phyloP scores from a whole-genome alignment of 2,888 invertebrate species.

The Fissipunctia ypsillon region DNA sequence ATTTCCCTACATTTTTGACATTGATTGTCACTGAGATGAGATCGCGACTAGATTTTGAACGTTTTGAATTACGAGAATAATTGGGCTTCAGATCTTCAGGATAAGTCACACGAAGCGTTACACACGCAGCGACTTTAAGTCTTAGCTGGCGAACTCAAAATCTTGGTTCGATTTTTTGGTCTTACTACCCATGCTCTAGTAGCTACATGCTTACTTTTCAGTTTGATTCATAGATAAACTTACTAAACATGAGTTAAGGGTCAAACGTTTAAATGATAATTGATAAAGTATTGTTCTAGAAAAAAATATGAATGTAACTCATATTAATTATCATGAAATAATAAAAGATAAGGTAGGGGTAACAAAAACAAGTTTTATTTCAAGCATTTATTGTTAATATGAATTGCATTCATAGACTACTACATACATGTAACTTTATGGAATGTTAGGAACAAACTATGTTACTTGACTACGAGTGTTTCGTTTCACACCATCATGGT shows the following conservation, averaged over 20 bases:
- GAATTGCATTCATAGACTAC: conserved; percentile 88
- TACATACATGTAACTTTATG: conserved; percentile 61
- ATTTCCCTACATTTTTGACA: too few species aligned
- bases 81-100: too few species aligned
- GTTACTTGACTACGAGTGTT: conserved; percentile 46
- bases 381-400: conserved; percentile 88
- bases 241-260: conserved; percentile 11
- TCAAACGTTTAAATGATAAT: conserved; percentile 48
- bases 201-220: neutral
- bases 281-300: conserved; percentile 49
- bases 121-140: too few species aligned
- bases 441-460: conserved; percentile 65
- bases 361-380: conserved; percentile 81
- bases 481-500: conserved; percentile 36
- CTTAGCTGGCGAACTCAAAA: too few species aligned
- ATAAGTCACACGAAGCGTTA: too few species aligned
- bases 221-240: neutral
- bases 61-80: too few species aligned
- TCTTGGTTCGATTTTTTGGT: neutral
- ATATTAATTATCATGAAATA: conserved; percentile 78
- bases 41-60: too few species aligned
- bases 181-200: neutral
- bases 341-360: conserved; percentile 69
- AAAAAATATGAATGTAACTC: conserved; percentile 88
- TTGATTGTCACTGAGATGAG: too few species aligned